Percentiles rank a stretch among this genome's conserved stretches.
Evolutionary conservation across 2,797 vertebrate species (phyloP).

Genomic region (Limnodromus scolopaceus): DNA sequence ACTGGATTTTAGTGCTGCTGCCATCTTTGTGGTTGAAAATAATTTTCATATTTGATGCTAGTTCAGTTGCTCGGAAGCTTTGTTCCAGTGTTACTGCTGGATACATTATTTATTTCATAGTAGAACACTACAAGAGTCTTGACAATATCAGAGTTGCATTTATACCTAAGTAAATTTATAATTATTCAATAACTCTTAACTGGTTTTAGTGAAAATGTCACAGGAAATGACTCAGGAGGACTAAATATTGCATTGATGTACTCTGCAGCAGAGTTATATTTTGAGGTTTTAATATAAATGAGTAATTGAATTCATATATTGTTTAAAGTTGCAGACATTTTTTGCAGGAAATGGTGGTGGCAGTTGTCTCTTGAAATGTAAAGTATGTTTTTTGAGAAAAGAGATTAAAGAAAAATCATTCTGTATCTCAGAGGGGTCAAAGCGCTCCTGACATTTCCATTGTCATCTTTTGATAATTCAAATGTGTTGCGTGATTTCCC

Average conservation of each 20-base stretch:
- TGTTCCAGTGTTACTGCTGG: background rate
- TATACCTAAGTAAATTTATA: background rate
- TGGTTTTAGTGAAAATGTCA: background rate
- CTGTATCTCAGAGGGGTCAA: background rate
- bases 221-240: background rate
- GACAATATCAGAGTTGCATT: background rate
- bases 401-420: background rate
- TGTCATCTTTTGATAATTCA: background rate
- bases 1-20: background rate
- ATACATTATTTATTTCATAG: background rate
- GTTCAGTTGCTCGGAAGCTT: background rate
- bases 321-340: background rate
- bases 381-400: background rate
- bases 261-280: background rate
- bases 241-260: background rate
- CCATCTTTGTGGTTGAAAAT: background rate
- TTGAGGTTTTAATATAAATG: background rate
- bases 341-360: background rate
- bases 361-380: background rate
- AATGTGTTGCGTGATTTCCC: background rate
- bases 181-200: background rate
- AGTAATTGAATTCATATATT: background rate
- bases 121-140: background rate
- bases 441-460: background rate
- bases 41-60: background rate